A percentile compares a stretch with the other conserved stretches of the same genome.
phyloP scores from a whole-genome alignment of 2,113 vertebrate species.

The Saccopteryx bilineata region DNA sequence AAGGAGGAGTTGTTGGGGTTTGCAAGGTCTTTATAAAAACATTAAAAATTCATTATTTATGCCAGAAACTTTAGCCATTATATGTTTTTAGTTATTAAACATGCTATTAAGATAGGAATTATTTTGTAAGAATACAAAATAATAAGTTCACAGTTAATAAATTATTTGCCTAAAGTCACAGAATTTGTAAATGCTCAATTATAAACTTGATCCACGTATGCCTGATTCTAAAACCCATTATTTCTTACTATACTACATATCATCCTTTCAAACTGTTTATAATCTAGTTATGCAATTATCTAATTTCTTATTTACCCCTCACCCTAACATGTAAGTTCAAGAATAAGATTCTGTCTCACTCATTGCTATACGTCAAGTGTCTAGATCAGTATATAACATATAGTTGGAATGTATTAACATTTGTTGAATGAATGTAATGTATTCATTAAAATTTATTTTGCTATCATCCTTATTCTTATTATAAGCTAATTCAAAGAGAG shows the following conservation, averaged over 20 bases:
- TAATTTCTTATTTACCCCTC: background rate
- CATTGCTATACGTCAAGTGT: background rate
- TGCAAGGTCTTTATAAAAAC: background rate
- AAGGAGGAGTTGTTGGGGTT: background rate
- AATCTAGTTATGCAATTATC: background rate
- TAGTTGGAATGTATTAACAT: background rate
- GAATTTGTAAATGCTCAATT: background rate
- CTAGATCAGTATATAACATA: background rate
- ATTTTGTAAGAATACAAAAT: background rate
- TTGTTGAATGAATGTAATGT: background rate
- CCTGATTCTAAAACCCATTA: background rate
- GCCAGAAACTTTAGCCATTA: background rate
- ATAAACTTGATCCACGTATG: background rate
- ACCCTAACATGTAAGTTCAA: background rate
- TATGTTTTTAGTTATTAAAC: background rate
- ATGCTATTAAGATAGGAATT: background rate
- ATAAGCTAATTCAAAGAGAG: background rate
- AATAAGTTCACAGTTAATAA: background rate
- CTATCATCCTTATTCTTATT: background rate
- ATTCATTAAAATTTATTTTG: conserved; percentile 7
- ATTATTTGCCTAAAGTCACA: background rate
- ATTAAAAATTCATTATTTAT: background rate
- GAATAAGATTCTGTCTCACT: background rate
- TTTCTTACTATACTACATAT: background rate
- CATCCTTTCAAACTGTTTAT: background rate